phyloP scores from a whole-genome alignment of 2,797 vertebrate species.

The Heteromormyrus szaboi region DNA sequence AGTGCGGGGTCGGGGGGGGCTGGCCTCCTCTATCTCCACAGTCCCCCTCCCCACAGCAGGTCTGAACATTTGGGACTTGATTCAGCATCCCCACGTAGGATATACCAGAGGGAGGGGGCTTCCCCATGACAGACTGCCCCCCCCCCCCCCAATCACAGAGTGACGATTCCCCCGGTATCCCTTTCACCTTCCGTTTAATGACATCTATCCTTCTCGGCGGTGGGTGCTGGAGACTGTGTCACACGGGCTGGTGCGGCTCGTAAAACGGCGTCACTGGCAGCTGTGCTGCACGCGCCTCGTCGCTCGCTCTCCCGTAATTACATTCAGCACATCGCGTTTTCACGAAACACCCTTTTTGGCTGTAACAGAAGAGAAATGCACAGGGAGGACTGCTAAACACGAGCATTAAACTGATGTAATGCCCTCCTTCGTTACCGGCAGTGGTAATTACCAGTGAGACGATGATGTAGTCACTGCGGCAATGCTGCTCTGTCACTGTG shows the following conservation, averaged over 20 bases:
- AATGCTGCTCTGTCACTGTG: neutral
- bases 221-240: conserved; percentile 44
- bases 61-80: neutral
- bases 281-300: conserved; percentile 20
- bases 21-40: neutral
- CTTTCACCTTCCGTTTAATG: conserved; percentile 65
- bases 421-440: neutral
- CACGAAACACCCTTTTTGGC: neutral
- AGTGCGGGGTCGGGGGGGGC: neutral
- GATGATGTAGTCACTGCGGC: neutral
- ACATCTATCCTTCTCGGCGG: conserved; percentile 57
- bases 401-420: conserved; percentile 3
- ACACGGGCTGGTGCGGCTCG: conserved; percentile 13
- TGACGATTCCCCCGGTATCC: conserved; percentile 46
- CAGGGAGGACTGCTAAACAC: neutral
- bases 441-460: neutral
- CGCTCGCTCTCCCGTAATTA: conserved; percentile 3
- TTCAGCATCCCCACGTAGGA: neutral
- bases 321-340: neutral
- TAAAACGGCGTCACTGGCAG: conserved; percentile 13
- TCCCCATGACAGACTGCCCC: conserved; percentile 48
- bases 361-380: neutral
- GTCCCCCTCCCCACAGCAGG: neutral
- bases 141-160: conserved; percentile 45
- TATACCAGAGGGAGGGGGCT: conserved; percentile 23